These are phyloP conservation scores for Rhynchotus rufescens DNA, from an alignment of 2,797 vertebrate genomes.

Conservation along the genomic window DNA sequence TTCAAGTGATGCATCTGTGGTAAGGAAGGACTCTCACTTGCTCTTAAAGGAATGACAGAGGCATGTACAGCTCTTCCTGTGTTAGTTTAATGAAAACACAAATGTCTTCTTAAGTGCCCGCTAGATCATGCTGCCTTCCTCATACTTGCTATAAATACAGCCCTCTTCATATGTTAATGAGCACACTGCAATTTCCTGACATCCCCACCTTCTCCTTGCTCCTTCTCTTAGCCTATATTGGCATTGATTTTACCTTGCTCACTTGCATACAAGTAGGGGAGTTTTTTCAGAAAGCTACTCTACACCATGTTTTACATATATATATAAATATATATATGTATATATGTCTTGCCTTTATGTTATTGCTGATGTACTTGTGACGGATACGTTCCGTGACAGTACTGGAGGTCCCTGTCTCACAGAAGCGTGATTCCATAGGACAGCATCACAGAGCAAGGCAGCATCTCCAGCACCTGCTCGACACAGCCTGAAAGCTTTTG, in stretches of 20 bases:
- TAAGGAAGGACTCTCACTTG: no score
- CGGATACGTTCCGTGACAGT: no score
- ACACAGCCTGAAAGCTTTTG: background rate
- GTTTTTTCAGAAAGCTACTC: background rate
- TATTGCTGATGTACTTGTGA: background rate
- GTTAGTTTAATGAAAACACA: background rate
- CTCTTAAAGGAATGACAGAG: no score
- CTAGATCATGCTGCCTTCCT: conserved; percentile 20
- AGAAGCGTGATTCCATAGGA: background rate
- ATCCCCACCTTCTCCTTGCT: conserved; percentile 36
- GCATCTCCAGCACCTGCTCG: conserved; percentile 31
- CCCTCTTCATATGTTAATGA: conserved; percentile 55
- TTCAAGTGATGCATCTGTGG: conserved; percentile 21
- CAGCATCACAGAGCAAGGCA: background rate
- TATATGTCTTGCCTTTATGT: background rate
- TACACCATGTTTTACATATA: background rate
- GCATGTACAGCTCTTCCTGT: no score
- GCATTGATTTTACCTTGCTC: background rate
- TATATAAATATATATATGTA: background rate
- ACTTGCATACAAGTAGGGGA: background rate
- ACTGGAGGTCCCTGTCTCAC: background rate
- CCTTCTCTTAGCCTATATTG: background rate
- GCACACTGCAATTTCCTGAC: conserved; percentile 41
- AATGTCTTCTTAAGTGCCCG: conserved; percentile 25
- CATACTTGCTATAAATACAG: conserved; percentile 36